A percentile compares a stretch with the other conserved stretches of the same genome.
Conservation (phyloP, 2,797 vertebrate species). For the Gila robusta region DNA sequence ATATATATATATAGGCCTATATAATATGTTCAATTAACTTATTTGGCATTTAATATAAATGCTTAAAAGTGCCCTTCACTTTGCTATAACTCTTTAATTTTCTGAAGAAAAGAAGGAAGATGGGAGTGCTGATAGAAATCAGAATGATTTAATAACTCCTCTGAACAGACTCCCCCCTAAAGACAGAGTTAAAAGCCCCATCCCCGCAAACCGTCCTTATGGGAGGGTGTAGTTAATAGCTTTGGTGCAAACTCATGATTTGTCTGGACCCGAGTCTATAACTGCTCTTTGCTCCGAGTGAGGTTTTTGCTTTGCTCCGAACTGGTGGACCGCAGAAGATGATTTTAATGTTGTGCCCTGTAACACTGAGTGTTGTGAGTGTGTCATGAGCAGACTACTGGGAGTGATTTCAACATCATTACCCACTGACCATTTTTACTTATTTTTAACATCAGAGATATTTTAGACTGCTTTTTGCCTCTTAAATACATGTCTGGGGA, state of each 20-base stretch:
- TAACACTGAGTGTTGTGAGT: background rate
- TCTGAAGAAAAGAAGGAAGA: conserved; percentile 23
- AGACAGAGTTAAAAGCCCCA: background rate
- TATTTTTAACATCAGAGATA: background rate
- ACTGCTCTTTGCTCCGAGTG: background rate
- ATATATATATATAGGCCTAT: background rate
- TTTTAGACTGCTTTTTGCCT: background rate
- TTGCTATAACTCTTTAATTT: conserved; percentile 5
- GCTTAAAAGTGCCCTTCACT: conserved; percentile 7
- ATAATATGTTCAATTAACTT: background rate
- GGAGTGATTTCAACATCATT: background rate
- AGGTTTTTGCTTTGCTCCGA: background rate
- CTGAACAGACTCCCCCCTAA: conserved; percentile 8
- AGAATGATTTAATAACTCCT: conserved; percentile 28
- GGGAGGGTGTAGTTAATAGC: conserved; percentile 5
- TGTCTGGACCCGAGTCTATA: background rate
- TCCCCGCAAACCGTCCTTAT: background rate
- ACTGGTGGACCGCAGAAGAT: background rate
- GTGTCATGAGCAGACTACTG: background rate
- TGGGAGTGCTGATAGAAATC: conserved; percentile 19
- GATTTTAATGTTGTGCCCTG: conserved; percentile 4
- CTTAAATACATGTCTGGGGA: background rate
- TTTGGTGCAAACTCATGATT: conserved; percentile 17
- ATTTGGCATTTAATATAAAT: background rate
- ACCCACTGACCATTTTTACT: conserved; percentile 8